These are phyloP conservation scores for Chrysogorgia sp. DNA, from an alignment of 92 coral and sea anemone genomes.

Conservation along the genomic window DNA sequence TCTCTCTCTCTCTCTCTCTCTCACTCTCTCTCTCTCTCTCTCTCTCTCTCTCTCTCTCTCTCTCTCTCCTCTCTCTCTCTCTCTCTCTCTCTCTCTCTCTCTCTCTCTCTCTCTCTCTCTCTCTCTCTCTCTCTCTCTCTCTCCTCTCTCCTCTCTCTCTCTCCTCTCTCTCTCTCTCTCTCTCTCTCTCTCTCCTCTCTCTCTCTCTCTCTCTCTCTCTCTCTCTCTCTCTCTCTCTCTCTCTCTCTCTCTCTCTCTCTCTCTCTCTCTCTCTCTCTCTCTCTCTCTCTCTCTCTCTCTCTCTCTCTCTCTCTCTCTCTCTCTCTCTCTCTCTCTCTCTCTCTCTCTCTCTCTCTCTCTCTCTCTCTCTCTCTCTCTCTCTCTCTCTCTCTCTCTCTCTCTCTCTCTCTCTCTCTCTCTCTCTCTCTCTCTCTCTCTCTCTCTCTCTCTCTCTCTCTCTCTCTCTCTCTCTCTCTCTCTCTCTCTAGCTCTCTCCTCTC, in stretches of 20 bases:
- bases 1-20: too few species aligned
- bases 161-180: background rate
- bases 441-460: background rate
- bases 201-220: background rate
- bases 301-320: background rate
- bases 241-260: background rate
- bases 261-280: background rate
- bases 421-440: background rate
- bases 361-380: background rate
- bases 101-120: background rate
- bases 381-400: background rate
- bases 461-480: too few species aligned
- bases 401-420: background rate
- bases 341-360: background rate
- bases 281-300: background rate
- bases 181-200: background rate
- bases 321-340: background rate
- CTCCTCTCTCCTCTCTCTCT: background rate
- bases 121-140: background rate
- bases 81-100: background rate
- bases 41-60: too few species aligned
- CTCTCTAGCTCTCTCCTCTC: too few species aligned
- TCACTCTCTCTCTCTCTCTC: too few species aligned
- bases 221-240: background rate
- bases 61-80: too few species aligned